These are phyloP conservation scores for Dromococcyx pavoninus DNA, from an alignment of 2,797 vertebrate species.

Conservation along the genomic window DNA sequence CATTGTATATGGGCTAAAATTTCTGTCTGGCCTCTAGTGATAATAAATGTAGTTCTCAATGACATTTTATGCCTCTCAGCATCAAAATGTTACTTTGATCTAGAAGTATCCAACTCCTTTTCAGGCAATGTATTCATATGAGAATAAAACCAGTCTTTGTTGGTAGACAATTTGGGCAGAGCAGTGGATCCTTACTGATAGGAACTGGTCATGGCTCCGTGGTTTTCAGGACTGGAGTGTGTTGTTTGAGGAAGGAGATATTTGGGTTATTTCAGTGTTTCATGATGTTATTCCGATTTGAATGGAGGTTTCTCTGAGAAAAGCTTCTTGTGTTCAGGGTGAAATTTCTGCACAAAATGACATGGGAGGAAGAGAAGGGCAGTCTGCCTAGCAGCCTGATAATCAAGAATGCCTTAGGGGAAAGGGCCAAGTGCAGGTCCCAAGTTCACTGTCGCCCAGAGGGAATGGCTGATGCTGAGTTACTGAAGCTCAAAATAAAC, in stretches of 20 bases:
- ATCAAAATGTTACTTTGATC: background rate
- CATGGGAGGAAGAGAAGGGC: background rate
- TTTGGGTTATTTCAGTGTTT: background rate
- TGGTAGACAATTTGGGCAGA: background rate
- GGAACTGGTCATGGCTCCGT: background rate
- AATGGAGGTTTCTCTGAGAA: background rate
- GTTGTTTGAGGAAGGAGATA: background rate
- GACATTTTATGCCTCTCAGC: background rate
- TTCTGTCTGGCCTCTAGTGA: background rate
- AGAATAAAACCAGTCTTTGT: background rate
- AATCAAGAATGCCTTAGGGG: background rate
- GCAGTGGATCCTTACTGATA: background rate
- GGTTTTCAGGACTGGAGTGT: background rate
- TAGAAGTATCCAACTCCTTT: background rate
- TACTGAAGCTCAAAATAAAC: background rate
- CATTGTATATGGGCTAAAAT: background rate
- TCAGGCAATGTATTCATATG: background rate
- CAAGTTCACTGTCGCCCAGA: background rate
- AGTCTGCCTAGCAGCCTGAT: background rate
- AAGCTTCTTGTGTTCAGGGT: background rate
- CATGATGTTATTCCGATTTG: background rate
- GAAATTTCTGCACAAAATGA: background rate
- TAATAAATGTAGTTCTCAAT: background rate
- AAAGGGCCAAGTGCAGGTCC: background rate
- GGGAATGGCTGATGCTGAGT: background rate